Conservation (phyloP, 2,888 invertebrate genomes). For the Ferrisia virgata region DNA sequence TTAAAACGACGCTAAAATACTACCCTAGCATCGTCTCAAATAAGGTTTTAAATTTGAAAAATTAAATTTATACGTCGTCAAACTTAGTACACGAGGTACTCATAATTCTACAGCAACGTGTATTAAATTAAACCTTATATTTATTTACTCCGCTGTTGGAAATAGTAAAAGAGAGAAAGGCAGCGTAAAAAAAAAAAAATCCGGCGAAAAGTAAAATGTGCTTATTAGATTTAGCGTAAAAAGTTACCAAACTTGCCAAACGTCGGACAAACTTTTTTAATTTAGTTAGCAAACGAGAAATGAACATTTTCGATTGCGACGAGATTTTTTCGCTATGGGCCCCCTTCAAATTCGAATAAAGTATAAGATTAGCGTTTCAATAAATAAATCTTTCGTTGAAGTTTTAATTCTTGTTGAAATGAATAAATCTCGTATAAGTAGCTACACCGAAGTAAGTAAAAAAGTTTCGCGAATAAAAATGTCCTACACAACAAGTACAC, state of each 20-base stretch:
- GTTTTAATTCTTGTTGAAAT: conserved; percentile 18
- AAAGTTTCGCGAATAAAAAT: neutral
- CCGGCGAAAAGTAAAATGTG: neutral
- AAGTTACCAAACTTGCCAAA: conserved; percentile 18
- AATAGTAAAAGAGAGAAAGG: neutral
- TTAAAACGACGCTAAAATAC: neutral
- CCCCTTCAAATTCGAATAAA: neutral
- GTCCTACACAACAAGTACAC: neutral
- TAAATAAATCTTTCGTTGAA: conserved; percentile 6
- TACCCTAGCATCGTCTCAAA: neutral
- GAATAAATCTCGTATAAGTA: conserved; percentile 24
- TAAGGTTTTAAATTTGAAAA: neutral
- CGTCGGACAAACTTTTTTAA: conserved; percentile 14
- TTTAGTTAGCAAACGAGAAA: conserved; percentile 9
- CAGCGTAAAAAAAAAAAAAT: neutral
- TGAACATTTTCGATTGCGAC: neutral
- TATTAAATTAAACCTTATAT: conserved; percentile 16
- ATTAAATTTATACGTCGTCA: neutral
- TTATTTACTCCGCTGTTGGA: neutral
- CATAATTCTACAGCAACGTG: neutral
- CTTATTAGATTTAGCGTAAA: conserved; percentile 1
- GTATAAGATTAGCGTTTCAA: conserved; percentile 9
- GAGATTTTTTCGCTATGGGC: neutral
- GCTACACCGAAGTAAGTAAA: too few species aligned
- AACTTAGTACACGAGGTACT: neutral